Percentiles rank a stretch among this genome's conserved stretches.
Evolutionary conservation across 1,140 invertebrate genomes (phyloP).

Genomic region (Camponotus floridanus): DNA sequence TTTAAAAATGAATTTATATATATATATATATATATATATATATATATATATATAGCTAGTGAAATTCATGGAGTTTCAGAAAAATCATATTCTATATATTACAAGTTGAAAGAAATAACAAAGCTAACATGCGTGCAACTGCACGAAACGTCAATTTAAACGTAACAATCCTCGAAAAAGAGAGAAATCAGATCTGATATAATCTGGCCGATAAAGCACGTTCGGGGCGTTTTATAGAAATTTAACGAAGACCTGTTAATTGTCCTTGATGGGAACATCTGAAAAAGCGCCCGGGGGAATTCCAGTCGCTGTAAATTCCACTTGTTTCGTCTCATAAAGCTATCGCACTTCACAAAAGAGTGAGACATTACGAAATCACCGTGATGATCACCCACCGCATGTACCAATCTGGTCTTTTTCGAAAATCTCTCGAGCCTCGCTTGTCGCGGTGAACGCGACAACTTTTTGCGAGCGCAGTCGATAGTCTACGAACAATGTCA

Average conservation of each 20-base stretch:
- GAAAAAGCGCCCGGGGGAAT: conserved; percentile 2
- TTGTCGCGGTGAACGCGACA: conserved; percentile 16
- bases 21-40: too few species aligned
- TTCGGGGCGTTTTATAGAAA: not conserved
- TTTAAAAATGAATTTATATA: not conserved
- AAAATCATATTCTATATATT: not conserved
- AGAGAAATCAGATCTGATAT: not conserved
- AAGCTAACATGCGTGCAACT: not conserved
- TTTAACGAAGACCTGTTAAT: conserved; percentile 24
- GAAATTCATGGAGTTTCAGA: not conserved
- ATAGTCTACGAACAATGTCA: conserved; percentile 60
- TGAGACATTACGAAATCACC: conserved; percentile 24
- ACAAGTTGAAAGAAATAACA: not conserved
- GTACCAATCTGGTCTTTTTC: conserved; percentile 5
- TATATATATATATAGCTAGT: not conserved
- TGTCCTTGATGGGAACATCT: conserved; percentile 9
- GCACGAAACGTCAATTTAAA: not conserved
- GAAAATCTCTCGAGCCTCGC: conserved; percentile 33
- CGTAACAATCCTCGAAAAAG: conserved; percentile 14
- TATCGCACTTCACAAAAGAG: conserved; percentile 16
- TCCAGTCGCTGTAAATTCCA: not conserved
- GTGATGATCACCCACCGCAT: not conserved
- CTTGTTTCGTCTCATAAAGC: conserved; percentile 37
- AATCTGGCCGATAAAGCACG: not conserved
- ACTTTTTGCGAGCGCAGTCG: conserved; percentile 53